Evolutionary conservation across 2,888 invertebrate genomes (phyloP).

Genomic region (Melanotus villosus): DNA sequence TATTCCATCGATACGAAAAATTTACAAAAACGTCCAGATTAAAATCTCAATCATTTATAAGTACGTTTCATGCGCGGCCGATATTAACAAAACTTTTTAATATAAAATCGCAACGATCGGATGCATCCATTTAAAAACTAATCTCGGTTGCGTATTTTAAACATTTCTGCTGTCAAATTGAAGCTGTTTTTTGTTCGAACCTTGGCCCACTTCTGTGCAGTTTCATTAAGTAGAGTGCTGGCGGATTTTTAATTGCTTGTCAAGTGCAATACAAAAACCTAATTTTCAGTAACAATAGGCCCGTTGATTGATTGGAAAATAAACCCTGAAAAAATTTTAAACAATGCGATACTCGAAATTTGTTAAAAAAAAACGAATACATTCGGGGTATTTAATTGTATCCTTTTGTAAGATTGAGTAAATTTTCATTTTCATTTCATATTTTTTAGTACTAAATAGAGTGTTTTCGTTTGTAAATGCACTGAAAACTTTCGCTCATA

Average conservation of each 20-base stretch:
- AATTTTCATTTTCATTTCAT: too few species aligned
- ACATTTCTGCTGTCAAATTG: neutral
- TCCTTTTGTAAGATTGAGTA: too few species aligned
- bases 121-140: neutral
- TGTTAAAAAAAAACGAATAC: too few species aligned
- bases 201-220: neutral
- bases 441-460: too few species aligned
- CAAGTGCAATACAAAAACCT: slow-evolving; percentile 23
- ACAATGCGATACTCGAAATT: too few species aligned
- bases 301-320: slow-evolving; percentile 17
- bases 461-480: too few species aligned
- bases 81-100: too few species aligned
- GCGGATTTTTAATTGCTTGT: slow-evolving; percentile 23
- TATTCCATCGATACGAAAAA: neutral
- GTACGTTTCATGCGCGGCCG: too few species aligned
- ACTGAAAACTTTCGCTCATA: too few species aligned
- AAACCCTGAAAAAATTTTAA: neutral
- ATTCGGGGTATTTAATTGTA: too few species aligned
- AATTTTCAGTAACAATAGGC: slow-evolving; percentile 3
- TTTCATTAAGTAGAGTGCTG: slow-evolving; percentile 17
- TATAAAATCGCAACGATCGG: too few species aligned
- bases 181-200: neutral
- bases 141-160: neutral
- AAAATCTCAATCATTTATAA: too few species aligned
- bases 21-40: neutral